These are phyloP conservation scores for Struthio camelus DNA, from an alignment of 2,113 vertebrate genomes.

Conservation along the genomic window DNA sequence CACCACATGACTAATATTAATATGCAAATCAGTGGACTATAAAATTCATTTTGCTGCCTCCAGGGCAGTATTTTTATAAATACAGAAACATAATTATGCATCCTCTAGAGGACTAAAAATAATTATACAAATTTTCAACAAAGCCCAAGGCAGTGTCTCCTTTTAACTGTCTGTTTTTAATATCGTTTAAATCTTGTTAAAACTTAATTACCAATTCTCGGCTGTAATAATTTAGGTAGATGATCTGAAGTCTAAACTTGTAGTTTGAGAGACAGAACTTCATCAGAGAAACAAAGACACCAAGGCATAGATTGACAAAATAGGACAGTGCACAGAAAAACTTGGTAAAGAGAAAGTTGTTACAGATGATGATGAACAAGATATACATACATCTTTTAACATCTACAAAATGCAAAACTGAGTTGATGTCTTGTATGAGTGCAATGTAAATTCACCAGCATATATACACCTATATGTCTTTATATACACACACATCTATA, in stretches of 20 bases:
- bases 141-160: slow-evolving; percentile 83
- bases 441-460: background rate
- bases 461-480: background rate
- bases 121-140: slow-evolving; percentile 83
- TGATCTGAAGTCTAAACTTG: slow-evolving; percentile 87
- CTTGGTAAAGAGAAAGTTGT: slow-evolving; percentile 72
- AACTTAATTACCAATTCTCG: slow-evolving; percentile 85
- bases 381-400: background rate
- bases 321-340: slow-evolving; percentile 76
- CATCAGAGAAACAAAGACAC: slow-evolving; percentile 84
- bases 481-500: background rate
- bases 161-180: slow-evolving; percentile 83
- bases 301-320: slow-evolving; percentile 77
- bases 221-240: slow-evolving; percentile 84
- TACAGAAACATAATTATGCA: slow-evolving; percentile 83
- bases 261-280: slow-evolving; percentile 85
- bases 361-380: slow-evolving; percentile 73
- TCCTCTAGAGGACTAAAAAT: slow-evolving; percentile 83
- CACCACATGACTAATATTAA: slow-evolving; percentile 69
- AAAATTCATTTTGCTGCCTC: slow-evolving; percentile 80
- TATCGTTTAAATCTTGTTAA: slow-evolving; percentile 86
- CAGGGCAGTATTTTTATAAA: slow-evolving; percentile 84
- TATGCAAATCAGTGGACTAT: slow-evolving; percentile 79
- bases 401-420: background rate
- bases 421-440: background rate